Percentiles rank a stretch among this genome's conserved stretches.
These are phyloP conservation scores for Aspidoscelis tigris DNA, from an alignment of 2,113 vertebrate species.

Conservation along the genomic window DNA sequence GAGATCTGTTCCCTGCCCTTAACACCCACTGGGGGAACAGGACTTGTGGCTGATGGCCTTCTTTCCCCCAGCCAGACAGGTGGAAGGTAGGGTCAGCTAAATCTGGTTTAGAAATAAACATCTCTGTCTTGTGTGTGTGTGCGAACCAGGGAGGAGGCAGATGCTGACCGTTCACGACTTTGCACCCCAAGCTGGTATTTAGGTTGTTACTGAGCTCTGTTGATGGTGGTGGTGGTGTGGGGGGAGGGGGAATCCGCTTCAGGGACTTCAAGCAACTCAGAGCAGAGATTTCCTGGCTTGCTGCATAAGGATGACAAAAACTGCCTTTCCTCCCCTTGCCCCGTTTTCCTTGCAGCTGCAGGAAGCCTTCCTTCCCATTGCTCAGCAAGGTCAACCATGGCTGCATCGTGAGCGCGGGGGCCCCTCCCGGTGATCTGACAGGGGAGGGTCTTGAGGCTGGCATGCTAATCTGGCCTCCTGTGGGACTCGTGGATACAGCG, in stretches of 20 bases:
- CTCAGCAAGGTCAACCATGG: neutral
- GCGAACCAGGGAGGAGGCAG: neutral
- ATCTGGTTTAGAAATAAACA: neutral
- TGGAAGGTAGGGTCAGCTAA: neutral
- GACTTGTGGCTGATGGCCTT: neutral
- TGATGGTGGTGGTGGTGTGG: neutral
- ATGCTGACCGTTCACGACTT: neutral
- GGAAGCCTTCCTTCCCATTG: neutral
- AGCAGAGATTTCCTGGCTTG: neutral
- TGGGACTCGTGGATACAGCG: neutral
- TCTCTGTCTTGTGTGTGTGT: too few species aligned
- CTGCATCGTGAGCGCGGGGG: neutral
- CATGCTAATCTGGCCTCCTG: neutral
- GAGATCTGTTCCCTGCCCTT: neutral
- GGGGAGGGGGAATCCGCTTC: neutral
- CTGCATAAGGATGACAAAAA: neutral
- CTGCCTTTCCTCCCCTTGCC: too few species aligned
- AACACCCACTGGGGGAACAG: neutral
- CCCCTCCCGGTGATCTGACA: neutral
- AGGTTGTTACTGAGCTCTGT: neutral
- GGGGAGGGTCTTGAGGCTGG: neutral
- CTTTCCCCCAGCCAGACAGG: too few species aligned
- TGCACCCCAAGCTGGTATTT: neutral
- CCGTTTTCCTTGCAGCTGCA: neutral
- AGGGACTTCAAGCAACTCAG: neutral